These are phyloP conservation scores for Suncus etruscus DNA, from an alignment of 2,113 vertebrate species.

Conservation along the genomic window DNA sequence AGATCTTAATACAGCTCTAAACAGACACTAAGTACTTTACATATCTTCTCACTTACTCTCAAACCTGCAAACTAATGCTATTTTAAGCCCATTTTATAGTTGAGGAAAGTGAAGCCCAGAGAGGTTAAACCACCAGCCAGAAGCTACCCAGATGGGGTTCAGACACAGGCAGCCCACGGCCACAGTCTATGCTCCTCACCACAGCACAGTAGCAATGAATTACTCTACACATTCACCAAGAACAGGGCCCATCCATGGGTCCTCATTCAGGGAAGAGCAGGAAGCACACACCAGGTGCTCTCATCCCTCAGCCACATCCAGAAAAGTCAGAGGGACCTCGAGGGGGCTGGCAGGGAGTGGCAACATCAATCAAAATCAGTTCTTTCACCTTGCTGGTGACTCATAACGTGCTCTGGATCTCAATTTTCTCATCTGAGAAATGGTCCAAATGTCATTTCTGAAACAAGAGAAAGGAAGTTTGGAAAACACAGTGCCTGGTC, in stretches of 20 bases:
- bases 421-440: background rate
- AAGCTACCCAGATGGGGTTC: background rate
- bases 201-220: background rate
- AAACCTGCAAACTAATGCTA: background rate
- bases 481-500: background rate
- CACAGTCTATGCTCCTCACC: background rate
- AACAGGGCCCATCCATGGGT: background rate
- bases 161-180: background rate
- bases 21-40: background rate
- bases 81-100: background rate
- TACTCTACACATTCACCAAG: background rate
- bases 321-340: no score
- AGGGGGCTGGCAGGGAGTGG: background rate
- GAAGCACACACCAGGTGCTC: rapidly evolving
- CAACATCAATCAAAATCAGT: background rate
- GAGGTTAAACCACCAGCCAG: background rate
- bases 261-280: background rate
- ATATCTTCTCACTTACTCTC: background rate
- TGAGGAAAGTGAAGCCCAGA: constrained; percentile 34
- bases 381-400: background rate
- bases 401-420: background rate
- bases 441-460: background rate
- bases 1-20: background rate
- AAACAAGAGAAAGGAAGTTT: background rate
- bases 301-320: background rate